Evolutionary conservation across 2,888 invertebrate species (phyloP), one percentile per base, ranked within the genome.

Genomic region (Agapostemon virescens): DNA sequence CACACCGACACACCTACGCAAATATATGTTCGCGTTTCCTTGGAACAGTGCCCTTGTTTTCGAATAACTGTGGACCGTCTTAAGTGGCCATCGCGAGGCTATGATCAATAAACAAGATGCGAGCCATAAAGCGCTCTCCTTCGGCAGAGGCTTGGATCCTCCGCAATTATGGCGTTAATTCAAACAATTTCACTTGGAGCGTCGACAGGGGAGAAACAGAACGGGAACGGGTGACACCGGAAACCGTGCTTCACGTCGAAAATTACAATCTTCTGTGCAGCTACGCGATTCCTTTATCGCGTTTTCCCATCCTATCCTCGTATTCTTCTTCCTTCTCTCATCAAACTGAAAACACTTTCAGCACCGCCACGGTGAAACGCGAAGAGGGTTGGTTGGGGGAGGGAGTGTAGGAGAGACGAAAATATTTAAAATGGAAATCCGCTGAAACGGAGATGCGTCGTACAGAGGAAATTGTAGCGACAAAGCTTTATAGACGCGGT

Each of bases 401-500:
- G n/a, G n/a, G n/a, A n/a, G n/a, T n/a, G n/a, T n/a, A n/a, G n/a
- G n/a, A n/a, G n/a, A n/a, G 9, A 26, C n/a, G 52, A 52, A 67
- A 30, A 52, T 55, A 49, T 71, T 71, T 49, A 23, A 67, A 74
- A 74, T 63, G 36, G 36, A 66, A 69, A 72, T 73, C 30, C 36
- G 26, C 15, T 23, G 7, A 2, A 7, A 9, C 45, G 15, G 61
- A 33, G 6, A 6, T n/a, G 9, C 17, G 36, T 42, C 55, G 61
- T n/a, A 1, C 38, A 20, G 20, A 2, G 9, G 33, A 45, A 80
- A 77, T 74, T 67, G 78, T 2, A 69, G 23, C 74, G 83, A 78
- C 74, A 55, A 83, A 78, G 78, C 49, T 78, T 82, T 66, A 38
- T 33, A 45, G 68, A 71, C 45, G 49, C 36, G 83, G 72, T 83